A percentile compares a stretch with the other conserved stretches of the same genome.
Evolutionary conservation across 2,888 invertebrate species (phyloP).

Genomic region (Alloplasta piceator): DNA sequence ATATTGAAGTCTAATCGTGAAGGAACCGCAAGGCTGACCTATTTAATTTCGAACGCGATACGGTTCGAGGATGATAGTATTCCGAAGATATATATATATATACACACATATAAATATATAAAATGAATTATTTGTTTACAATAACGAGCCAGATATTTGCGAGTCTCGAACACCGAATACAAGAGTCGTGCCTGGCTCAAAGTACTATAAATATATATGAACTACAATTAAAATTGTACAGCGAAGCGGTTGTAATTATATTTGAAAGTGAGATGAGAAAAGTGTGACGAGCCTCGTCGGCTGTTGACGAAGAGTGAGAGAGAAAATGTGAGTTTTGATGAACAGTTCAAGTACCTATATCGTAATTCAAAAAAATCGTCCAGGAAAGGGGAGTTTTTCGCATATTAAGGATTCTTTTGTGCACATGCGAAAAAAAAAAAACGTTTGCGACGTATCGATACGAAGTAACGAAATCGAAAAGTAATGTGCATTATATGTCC

Average conservation of each 20-base stretch:
- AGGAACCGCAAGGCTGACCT: conserved; percentile 76
- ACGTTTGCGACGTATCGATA: conserved; percentile 52
- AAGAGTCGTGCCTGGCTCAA: conserved; percentile 53
- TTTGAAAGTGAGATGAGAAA: conserved; percentile 48
- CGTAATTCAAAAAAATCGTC: conserved; percentile 60
- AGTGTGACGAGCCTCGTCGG: conserved; percentile 27
- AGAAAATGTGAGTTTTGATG: conserved; percentile 5
- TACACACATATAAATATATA: conserved; percentile 44
- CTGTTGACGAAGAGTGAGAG: conserved; percentile 30
- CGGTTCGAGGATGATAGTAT: conserved; percentile 72
- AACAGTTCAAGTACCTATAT: conserved; percentile 62
- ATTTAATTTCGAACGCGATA: conserved; percentile 68
- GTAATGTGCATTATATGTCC: conserved; percentile 76
- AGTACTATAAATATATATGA: conserved; percentile 38
- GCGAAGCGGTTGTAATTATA: conserved; percentile 55
- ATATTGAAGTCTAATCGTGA: conserved; percentile 60
- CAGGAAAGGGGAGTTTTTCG: conserved; percentile 28
- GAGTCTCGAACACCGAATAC: conserved; percentile 44
- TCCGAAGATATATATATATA: conserved; percentile 67
- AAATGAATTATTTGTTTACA: conserved; percentile 69
- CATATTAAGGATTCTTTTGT: conserved; percentile 8
- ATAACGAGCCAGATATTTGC: conserved; percentile 57
- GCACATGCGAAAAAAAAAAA: conserved; percentile 41
- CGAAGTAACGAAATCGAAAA: conserved; percentile 68
- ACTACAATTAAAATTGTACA: conserved; percentile 62